Evolutionary conservation across 2,113 vertebrate species (phyloP), one percentile per base, ranked within the genome.

Genomic region (Lagenorhynchus albirostris): DNA sequence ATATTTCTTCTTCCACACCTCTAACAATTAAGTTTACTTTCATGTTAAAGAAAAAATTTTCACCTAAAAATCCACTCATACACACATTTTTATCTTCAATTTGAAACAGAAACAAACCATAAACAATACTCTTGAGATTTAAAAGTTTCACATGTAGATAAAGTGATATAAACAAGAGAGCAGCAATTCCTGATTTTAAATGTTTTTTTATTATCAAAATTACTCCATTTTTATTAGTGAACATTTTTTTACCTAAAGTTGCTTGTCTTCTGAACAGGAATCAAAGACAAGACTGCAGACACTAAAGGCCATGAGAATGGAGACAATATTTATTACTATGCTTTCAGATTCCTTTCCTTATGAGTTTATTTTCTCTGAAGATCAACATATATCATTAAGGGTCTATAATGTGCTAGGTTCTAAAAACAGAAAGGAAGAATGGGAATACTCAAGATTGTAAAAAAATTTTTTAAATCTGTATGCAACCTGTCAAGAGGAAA

Each of bases 401-500:
- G 50, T 79, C 62, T 79, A 79, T 47, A 77, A 68, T 62, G 20
- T 77, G 36, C 11, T 60, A 68, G 33, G 53, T 41, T 80, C 41
- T 87, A 92, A 71, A 29, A 65, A 65, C 67, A 53, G 65, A 80
- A 92, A 73, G 25, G 58, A 88, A 31, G n/a, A 77, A 77, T 6
- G 10, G 21, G 47, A 21, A 84, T 73, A 33, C 20, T n/a, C 20
- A 81, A 77, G 31, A 89, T 38, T 85, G 50, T 4, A 62, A 73
- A 80, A 15, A 67, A 25, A 0, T 31, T 86, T 79, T 83, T 67
- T 55, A 12, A 62, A 88, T n/a, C 21, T 73, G 67, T 25, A 26
- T 87, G 20, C 3, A 92, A 95, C 33, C 60, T 92, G 17, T 82
- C 38, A 92, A 68, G 53, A 83, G n/a, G n/a, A 95, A 82, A 94